Evolutionary conservation across 2,113 vertebrate species (phyloP), one percentile per base, ranked within the genome.

Genomic region (Caloenas nicobarica): DNA sequence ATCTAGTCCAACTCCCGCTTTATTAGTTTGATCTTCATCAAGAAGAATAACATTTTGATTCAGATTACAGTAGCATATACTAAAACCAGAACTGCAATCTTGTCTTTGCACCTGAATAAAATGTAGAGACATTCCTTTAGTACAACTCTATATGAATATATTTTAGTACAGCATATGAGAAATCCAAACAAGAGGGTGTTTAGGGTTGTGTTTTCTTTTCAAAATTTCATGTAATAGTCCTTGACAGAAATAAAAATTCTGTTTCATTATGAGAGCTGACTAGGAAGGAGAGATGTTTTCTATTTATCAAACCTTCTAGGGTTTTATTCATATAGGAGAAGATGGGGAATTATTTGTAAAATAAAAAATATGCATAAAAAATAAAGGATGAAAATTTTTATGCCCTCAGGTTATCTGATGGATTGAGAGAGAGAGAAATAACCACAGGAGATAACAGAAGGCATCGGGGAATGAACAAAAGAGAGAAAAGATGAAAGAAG

Each of bases 361-460:
- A 76, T 73, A 88, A 70, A 94, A 91, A 96, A 80, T 81, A 96
- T 80, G 61, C 66, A 94, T 80, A 76, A 96, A 88, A 97, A 91
- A 86, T 69, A 36, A n/a, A 7, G 86, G 82, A 96, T 70, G 26
- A 86, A 26, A 96, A 86, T 66, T 79, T 95, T 91, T 93, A 86
- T 89, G 64, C 89, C 96, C 89, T 96, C 71, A 87, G 91, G 94
- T 96, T 96, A 81, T 93, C 81, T 95, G 53, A n/a, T 78, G 58
- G 69, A 62, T 82, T 96, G 79, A 95, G 80, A 77, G 50, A 51
- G 9, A 53, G 34, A 82, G 44, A 69, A 71, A 72, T 21, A 91
- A 79, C 64, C 70, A 82, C 22, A 79, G 34, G 18, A 93, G 84
- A 85, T 73, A 95, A 92, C 13, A 95, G 93, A 94, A 93, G 34